Conservation (phyloP, 1,140 invertebrate genomes). For the Parapsyche elsis region DNA sequence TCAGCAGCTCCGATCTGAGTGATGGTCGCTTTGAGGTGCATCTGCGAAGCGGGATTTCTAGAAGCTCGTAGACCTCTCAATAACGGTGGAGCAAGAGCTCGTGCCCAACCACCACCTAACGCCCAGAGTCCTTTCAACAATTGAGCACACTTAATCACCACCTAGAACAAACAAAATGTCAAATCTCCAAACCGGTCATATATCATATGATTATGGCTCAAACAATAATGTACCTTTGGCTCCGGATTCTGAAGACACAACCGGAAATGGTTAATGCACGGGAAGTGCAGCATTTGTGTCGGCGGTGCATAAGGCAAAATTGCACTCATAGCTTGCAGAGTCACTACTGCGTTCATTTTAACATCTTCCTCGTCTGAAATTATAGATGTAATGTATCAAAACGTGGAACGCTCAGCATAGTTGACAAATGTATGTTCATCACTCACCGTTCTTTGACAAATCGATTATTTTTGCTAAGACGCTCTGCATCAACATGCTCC, state of each 20-base stretch:
- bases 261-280: constrained; percentile 92
- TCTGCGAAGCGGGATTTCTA: constrained; percentile 54
- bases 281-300: constrained; percentile 86
- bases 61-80: constrained; percentile 60
- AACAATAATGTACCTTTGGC: constrained; percentile 70
- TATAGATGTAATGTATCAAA: not conserved
- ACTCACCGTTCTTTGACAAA: constrained; percentile 82
- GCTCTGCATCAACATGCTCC: constrained; percentile 85
- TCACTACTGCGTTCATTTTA: constrained; percentile 84
- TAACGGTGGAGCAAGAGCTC: constrained; percentile 61
- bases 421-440: constrained; percentile 8
- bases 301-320: constrained; percentile 86
- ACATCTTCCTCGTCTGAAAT: constrained; percentile 75
- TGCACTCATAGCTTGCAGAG: constrained; percentile 88
- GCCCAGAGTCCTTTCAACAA: constrained; percentile 61
- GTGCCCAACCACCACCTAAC: constrained; percentile 60
- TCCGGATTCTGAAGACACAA: constrained; percentile 84
- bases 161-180: constrained; percentile 53
- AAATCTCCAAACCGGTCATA: not conserved
- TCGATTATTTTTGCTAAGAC: constrained; percentile 90
- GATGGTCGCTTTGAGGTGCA: constrained; percentile 59
- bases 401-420: not conserved
- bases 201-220: not conserved
- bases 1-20: constrained; percentile 61
- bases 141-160: constrained; percentile 60